Base-by-base conservation (phyloP, 92 coral and sea anemone species). In the Paragorgia papillata region DNA sequence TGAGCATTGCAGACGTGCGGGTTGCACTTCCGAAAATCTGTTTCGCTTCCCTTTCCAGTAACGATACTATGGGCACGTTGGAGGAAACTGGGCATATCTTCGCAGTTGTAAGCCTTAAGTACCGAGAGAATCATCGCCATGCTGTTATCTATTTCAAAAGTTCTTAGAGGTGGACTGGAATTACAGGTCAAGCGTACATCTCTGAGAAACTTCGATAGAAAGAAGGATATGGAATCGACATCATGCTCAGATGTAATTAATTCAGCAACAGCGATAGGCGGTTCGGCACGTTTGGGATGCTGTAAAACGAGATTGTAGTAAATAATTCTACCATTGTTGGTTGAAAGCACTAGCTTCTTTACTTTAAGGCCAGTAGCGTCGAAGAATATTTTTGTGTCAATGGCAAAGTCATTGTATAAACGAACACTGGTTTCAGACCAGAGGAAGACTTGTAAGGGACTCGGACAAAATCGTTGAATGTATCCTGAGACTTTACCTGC, bases 41-140 rank as follows among this genome's bases (percentile, higher is more conserved):
- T 19, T 51, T 6, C 7, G 9, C 4, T 3, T 6, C 9, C 58
- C 6, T 51, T 51, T 17, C 9, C 26, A 17, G 58, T 51, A 19
- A 51, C 26, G 19, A 51, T 51, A 22, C 58, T 7, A 51, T 51
- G 58, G 19, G 8, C 19, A 17, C 19, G 58, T 22, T 17, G 20
- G 8, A 51, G 58, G 17, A 51, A n/a, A n/a, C n/a, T n/a, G n/a
- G n/a, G n/a, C n/a, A n/a, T n/a, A 51, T 51, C 8, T 19, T 51
- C 58, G 19, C 5, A 51, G 19, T 51, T 51, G 58, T 51, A 51
- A 5, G 8, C 58, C 17, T 51, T 51, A 3, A 51, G 19, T 3
- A 51, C 58, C 5, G 58, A 6, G 4, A 51, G 26, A 51, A 51
- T 51, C 58, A 51, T 51, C 17, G 58, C 58, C 58, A 51, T 51